Evolutionary conservation across 2,888 invertebrate species (phyloP).

Genomic region (Chalcosyrphus nemorum): DNA sequence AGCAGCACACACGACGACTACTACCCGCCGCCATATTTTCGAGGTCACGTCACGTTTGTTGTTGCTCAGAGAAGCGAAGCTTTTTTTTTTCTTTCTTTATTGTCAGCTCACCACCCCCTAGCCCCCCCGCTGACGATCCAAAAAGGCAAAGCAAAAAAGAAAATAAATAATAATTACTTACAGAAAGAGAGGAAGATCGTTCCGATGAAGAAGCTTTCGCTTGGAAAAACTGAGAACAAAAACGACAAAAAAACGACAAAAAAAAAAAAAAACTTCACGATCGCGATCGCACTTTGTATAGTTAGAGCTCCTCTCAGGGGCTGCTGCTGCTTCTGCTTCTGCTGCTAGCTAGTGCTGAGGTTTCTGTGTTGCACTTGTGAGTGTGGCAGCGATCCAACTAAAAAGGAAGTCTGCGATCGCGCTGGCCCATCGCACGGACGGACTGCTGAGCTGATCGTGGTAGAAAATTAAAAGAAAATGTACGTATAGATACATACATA

Average conservation of each 20-base stretch:
- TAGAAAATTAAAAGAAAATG: constrained; percentile 70
- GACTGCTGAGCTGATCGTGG: constrained; percentile 63
- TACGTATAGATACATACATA: constrained; percentile 39
- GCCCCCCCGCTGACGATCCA: not conserved
- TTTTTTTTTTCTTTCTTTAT: constrained; percentile 2
- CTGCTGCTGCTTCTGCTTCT: constrained; percentile 22
- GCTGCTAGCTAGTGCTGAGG: constrained; percentile 11
- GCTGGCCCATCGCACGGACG: constrained; percentile 64
- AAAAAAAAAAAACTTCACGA: constrained; percentile 18
- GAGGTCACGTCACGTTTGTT: constrained; percentile 46
- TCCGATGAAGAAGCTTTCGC: constrained; percentile 58
- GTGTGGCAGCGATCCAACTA: constrained; percentile 73
- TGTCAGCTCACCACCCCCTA: not conserved
- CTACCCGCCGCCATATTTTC: constrained; percentile 18
- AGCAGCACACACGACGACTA: constrained; percentile 27
- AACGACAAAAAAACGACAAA: not conserved
- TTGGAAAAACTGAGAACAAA: constrained; percentile 45
- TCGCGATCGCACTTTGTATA: constrained; percentile 6
- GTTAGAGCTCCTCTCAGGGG: constrained; percentile 17
- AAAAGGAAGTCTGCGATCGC: constrained; percentile 73
- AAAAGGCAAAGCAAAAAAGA: constrained; percentile 12
- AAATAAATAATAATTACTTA: constrained; percentile 42
- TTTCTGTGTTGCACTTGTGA: constrained; percentile 67
- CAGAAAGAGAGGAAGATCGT: constrained; percentile 1
- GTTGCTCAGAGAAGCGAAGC: constrained; percentile 38